Evolutionary conservation across 1,140 invertebrate species (phyloP), one percentile per base, ranked within the genome.

Genomic region (Stratiolaelaps scimitus): DNA sequence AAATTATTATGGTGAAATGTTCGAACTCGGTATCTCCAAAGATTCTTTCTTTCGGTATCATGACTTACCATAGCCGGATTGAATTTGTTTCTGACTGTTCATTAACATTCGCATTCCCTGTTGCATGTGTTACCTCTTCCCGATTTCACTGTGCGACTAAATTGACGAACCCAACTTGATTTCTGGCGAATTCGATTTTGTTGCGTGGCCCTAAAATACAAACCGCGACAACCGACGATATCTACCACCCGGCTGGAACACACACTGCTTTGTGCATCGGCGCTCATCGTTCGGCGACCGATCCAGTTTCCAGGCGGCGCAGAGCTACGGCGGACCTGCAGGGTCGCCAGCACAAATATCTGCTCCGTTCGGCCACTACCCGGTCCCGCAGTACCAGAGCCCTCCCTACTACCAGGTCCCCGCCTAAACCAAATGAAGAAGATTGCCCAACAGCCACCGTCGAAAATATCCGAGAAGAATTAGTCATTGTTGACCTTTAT

Each of bases 341-440:
- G 53, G 26, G n/a, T 29, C 26, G 17, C 53, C 53, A 23, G 53
- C 15, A 15, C 26, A 29, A 34, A 40, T 40, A 4, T 40, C 34
- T 6, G 26, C 53, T 60, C 53, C 53, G 26, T 60, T 29, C 53
- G 53, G 53, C 34, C 53, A 60, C 53, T 60, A 60, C 53, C 26
- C 53, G 26, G 34, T 60, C 15, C 53, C 53, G 17, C 53, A 15
- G 53, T 60, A 60, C 34, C 53, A 60, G 20, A 60, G 53, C 34
- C 26, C 53, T 34, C 53, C 53, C 53, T 60, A 60, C 53, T 60
- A 60, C 53, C 53, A 60, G 53, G 53, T 60, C 26, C 53, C 53
- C 34, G 53, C 53, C 53, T 60, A 60, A 60, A 34, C 4, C 23
- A 40, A 40, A 40, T 40, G 10, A 40, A 10, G 10, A 40, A 40